Conservation (phyloP, 2,888 invertebrate genomes). For the Rhingia rostrata region DNA sequence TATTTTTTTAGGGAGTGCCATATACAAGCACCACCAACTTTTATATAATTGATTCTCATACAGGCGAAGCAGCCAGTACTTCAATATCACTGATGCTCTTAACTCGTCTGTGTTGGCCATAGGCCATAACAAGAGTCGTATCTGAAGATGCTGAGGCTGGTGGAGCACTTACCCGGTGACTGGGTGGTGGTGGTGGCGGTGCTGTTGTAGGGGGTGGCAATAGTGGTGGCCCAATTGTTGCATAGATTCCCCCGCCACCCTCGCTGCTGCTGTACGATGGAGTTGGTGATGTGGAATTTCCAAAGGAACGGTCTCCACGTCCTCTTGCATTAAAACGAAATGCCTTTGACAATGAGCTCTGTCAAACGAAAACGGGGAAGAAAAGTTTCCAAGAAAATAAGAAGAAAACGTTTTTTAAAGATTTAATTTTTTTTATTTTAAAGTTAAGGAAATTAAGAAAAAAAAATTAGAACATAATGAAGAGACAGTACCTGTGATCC, state of each 20-base stretch:
- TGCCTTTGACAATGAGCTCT: constrained; percentile 83
- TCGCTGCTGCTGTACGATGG: constrained; percentile 83
- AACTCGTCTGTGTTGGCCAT: constrained; percentile 82
- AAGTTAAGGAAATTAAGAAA: neutral
- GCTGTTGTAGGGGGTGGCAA: constrained; percentile 81
- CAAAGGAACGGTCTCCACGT: constrained; percentile 82
- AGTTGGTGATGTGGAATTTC: constrained; percentile 83
- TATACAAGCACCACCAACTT: neutral
- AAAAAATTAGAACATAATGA: constrained; percentile 14
- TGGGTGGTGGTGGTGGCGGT: constrained; percentile 81
- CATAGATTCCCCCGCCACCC: constrained; percentile 83
- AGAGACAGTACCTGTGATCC: constrained; percentile 82
- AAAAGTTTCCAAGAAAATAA: neutral
- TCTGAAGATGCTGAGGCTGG: constrained; percentile 78
- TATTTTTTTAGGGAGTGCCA: neutral
- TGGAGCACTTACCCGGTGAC: constrained; percentile 82
- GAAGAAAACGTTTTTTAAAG: constrained; percentile 7
- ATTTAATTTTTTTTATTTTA: neutral
- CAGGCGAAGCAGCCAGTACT: constrained; percentile 78
- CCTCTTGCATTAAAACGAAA: constrained; percentile 82
- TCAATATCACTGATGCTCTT: constrained; percentile 83
- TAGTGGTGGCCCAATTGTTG: constrained; percentile 80
- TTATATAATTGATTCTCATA: constrained; percentile 79
- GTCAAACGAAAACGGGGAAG: neutral
- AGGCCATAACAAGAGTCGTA: constrained; percentile 77